These are phyloP conservation scores for Cecidostiba fungosa DNA, from an alignment of 2,888 invertebrate species.

Conservation along the genomic window DNA sequence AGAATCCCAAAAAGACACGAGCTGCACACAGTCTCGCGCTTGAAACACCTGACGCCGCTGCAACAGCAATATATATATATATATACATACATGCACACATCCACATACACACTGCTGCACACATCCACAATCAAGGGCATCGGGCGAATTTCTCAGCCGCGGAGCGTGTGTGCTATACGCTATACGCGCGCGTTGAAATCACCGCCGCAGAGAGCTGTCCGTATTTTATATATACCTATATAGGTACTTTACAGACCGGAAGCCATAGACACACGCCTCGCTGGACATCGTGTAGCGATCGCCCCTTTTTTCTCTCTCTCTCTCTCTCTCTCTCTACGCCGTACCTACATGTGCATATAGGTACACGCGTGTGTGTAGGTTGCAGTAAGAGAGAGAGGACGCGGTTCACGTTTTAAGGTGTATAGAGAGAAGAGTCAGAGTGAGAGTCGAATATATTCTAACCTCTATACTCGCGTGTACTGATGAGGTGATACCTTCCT, in stretches of 20 bases:
- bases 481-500: not conserved
- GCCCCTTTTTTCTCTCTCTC: not conserved
- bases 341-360: not conserved
- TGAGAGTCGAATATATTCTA: not conserved
- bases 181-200: slow-evolving; percentile 48
- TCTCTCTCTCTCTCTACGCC: not conserved
- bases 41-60: not conserved
- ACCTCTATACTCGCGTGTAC: not conserved
- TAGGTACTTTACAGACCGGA: not conserved
- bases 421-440: too few relatives aligned
- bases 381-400: not conserved
- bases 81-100: not conserved
- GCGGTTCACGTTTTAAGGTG: not conserved
- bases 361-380: not conserved
- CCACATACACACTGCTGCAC: too few relatives aligned
- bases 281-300: slow-evolving; percentile 12
- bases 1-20: not conserved
- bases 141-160: slow-evolving; percentile 46
- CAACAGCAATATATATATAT: not conserved
- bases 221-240: not conserved
- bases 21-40: not conserved
- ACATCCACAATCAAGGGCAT: slow-evolving; percentile 52
- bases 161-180: not conserved
- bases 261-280: not conserved
- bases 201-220: not conserved